Percentiles rank a stretch among this genome's conserved stretches.
These are phyloP conservation scores for Microchirus variegatus DNA, from an alignment of 2,797 vertebrate genomes.

Conservation along the genomic window DNA sequence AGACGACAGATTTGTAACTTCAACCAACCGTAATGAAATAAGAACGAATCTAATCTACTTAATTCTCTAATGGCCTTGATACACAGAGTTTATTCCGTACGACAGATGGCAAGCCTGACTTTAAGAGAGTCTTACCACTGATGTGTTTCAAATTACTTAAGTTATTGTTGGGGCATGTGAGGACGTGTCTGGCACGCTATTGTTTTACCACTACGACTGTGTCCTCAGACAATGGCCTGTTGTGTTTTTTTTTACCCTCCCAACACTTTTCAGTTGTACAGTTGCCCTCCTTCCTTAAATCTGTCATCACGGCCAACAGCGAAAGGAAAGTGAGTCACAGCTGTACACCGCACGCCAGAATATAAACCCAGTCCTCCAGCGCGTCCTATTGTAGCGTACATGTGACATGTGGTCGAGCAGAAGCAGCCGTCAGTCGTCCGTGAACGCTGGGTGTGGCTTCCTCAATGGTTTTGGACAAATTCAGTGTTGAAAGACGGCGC, in stretches of 20 bases:
- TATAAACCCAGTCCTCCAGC: constrained; percentile 27
- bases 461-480: too few species aligned
- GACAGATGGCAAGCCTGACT: constrained; percentile 6
- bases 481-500: too few species aligned
- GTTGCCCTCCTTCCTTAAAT: background rate
- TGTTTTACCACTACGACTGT: constrained; percentile 11
- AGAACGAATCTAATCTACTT: background rate
- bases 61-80: background rate
- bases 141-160: background rate
- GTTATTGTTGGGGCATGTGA: constrained; percentile 20
- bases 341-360: constrained; percentile 12
- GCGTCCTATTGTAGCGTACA: constrained; percentile 2
- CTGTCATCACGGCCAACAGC: constrained; percentile 20
- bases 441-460: too few species aligned
- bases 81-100: background rate
- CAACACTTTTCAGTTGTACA: constrained; percentile 6
- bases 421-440: too few species aligned
- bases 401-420: constrained; percentile 26
- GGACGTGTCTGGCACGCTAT: constrained; percentile 25
- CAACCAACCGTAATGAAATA: constrained; percentile 4
- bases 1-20: background rate
- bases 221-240: background rate
- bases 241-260: constrained; percentile 20
- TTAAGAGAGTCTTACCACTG: constrained; percentile 1
- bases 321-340: constrained; percentile 60